Base-by-base conservation (phyloP, 1,140 invertebrate genomes). In the Lasioglossum albipes region DNA sequence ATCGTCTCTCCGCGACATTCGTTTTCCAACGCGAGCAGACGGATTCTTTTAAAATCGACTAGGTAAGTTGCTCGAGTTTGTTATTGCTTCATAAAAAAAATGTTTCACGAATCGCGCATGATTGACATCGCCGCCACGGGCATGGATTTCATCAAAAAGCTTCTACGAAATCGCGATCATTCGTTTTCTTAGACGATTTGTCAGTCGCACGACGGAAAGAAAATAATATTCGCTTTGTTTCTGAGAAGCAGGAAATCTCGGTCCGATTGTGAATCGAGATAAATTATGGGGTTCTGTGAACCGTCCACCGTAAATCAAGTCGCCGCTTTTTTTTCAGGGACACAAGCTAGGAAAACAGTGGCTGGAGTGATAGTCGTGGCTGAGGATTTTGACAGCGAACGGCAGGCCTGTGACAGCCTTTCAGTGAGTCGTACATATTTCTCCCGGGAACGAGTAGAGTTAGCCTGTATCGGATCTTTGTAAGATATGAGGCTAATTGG, bases 201-300 rank as follows among this genome's bases (percentile, higher is more conserved):
- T 27, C 27, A 27, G 27, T 27, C 27, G 27, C 27, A 27, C 27
- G 27, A 1, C 1, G 27, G 27, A 77, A 78, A 10, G 64, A 5
- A 20, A 78, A 71, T 52, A 78, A 71, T 78, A 52, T 36, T 36
- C 36, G 5, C n/a, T 42, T 45, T 0, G 42, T 45, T 42, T 12
- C 20, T 12, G 41, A 0, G 7, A 41, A 20, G 7, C 16, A 5
- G 13, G 16, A 31, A 36, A 64, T 10, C 7, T 13, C 52, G 27
- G 36, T n/a, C 45, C 45, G 7, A 10, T 12, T 22, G n/a, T 5
- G 57, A 45, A 57, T 54, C 36, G 57, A 12, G 16, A 78, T 78
- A 78, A 78, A 78, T 78, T 68, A 71, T 20, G 31, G 20, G 41
- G 16, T 65, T 20, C 42, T n/a, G 65, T 49, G 68, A 6, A 22